Conservation (phyloP, 2,888 invertebrate genomes). For the Arenicola marina region DNA sequence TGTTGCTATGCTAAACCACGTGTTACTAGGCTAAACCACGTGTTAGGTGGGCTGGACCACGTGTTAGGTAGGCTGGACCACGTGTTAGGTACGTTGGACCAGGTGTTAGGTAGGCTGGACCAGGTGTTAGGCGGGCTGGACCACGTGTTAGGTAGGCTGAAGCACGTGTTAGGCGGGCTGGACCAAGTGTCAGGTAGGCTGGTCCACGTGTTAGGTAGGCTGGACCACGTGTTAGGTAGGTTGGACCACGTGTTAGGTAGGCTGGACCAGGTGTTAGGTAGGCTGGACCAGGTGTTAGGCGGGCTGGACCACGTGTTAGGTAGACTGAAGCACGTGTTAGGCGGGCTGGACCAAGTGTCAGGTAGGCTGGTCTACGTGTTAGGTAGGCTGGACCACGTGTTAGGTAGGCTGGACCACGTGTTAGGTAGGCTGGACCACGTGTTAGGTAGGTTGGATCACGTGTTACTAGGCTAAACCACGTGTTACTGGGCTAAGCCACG, state of each 20-base stretch:
- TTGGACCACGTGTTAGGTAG: not conserved
- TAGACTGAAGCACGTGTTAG: not conserved
- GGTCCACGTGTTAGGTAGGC: not conserved
- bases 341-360: too few relatives aligned
- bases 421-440: constrained; percentile 5
- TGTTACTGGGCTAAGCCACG: constrained; percentile 6
- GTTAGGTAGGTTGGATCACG: too few relatives aligned
- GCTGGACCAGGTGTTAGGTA: constrained; percentile 17
- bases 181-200: constrained; percentile 16
- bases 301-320: constrained; percentile 15
- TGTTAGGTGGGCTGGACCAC: constrained; percentile 6
- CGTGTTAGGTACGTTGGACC: constrained; percentile 7
- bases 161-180: not conserved
- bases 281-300: not conserved
- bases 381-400: not conserved
- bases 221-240: constrained; percentile 17
- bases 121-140: constrained; percentile 5
- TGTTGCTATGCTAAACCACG: constrained; percentile 13
- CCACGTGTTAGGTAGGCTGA: constrained; percentile 11
- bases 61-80: constrained; percentile 9
- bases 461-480: constrained; percentile 12
- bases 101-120: constrained; percentile 9
- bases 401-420: constrained; percentile 10
- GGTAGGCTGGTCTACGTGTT: constrained; percentile 12
- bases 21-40: constrained; percentile 5